Evolutionary conservation across 2,113 vertebrate species (phyloP).

Genomic region (Lathamus discolor): DNA sequence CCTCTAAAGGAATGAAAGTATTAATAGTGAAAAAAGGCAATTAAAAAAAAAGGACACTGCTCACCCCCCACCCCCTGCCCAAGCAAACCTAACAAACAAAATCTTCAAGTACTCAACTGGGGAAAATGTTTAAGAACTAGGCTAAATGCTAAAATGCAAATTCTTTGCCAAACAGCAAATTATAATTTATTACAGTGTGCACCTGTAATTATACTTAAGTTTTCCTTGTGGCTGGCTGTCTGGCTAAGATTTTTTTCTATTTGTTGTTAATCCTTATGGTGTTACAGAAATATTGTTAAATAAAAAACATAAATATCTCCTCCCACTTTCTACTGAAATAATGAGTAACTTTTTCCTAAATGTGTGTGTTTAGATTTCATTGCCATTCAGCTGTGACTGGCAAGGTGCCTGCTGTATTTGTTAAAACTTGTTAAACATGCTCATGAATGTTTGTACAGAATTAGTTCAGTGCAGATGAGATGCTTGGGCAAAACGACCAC

Average conservation of each 20-base stretch:
- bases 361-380: neutral
- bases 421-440: conserved; percentile 3
- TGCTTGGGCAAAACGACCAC: neutral
- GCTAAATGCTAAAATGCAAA: neutral
- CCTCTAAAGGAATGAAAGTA: neutral
- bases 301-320: neutral
- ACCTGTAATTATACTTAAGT: neutral
- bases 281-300: neutral
- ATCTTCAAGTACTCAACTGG: neutral
- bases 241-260: neutral
- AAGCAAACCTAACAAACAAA: neutral
- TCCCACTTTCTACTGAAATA: neutral
- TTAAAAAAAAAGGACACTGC: neutral
- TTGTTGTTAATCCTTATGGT: neutral
- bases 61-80: neutral
- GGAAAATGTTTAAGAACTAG: neutral
- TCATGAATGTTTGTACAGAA: neutral
- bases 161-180: neutral
- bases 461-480: conserved; percentile 6
- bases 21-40: neutral
- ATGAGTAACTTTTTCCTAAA: neutral
- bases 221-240: neutral
- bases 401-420: neutral
- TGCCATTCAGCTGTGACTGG: neutral
- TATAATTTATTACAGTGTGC: neutral